Base-by-base conservation (phyloP, 1,140 invertebrate species). In the Atopsyche davidsoni region DNA sequence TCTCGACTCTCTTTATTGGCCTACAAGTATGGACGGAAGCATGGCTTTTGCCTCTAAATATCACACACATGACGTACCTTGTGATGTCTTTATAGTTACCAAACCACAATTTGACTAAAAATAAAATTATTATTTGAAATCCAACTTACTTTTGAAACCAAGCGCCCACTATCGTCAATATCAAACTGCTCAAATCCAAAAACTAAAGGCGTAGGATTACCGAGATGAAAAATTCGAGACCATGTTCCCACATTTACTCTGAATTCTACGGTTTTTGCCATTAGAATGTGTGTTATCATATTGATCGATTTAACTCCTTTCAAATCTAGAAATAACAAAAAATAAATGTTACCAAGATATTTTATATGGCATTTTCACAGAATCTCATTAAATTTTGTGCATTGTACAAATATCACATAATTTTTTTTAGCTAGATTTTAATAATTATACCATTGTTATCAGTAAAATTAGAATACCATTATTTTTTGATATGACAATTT, bases 191-290 rank as follows among this genome's bases (percentile, higher is more conserved):
- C 69, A 7, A 74, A 51, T 6, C 62, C 65, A 59, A 74, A 74
- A 1, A 74, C 68, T 3, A 74, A 58, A 0, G 72, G 72, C 34
- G 70, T 73, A 1, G 65, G 61, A 51, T 67, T 72, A 0, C 72
- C 70, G 1, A 74, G 60, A 19, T 74, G 72, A 64, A 74, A 74
- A 34, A 74, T 74, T 22, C 72, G 61, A 1, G 72, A 73, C 0
- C 70, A 71, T 1, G 68, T 67, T 10, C 67, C 65, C 10, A 63
- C 63, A 1, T 65, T 73, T 16, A 72, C 72, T 56, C 72, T 59
- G 51, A 74, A 74, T 51, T 74, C 72, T 19, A 74, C 70, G 3
- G 72, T 74, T 52, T 73, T 73, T 3, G 70, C 70, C 65, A 72
- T 67, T 2, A 74, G 59, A 10, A 73, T 70, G 47, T 64, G 63